Evolutionary conservation across 2,797 vertebrate species (phyloP).

Genomic region (Falco rusticolus): DNA sequence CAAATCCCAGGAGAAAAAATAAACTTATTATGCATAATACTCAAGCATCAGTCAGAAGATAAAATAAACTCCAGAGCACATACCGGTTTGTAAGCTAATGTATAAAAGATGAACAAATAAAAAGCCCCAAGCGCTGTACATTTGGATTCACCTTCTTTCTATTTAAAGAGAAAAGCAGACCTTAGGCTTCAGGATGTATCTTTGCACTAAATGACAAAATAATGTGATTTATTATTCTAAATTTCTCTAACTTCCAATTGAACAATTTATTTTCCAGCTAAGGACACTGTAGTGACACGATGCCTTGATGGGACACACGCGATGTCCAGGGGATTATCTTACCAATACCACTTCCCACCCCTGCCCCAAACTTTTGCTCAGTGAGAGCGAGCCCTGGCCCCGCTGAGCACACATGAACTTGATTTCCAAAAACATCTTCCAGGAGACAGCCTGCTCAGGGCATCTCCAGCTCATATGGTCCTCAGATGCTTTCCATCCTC

Average conservation of each 20-base stretch:
- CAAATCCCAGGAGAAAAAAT: conserved; percentile 8
- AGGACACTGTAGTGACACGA: not conserved
- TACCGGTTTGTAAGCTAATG: conserved; percentile 12
- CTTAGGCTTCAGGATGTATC: not conserved
- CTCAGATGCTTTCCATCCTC: not conserved
- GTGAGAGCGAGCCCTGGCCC: not conserved
- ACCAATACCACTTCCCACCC: not conserved
- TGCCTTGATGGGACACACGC: not conserved
- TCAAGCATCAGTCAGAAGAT: conserved; percentile 17
- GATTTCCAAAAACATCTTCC: not conserved
- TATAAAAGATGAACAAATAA: conserved; percentile 51
- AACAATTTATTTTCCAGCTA: not conserved
- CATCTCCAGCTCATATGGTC: rapidly evolving
- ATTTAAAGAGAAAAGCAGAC: not conserved
- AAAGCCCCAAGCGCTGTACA: not conserved
- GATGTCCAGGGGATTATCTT: not conserved
- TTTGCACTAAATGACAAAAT: not conserved
- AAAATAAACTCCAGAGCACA: conserved; percentile 34
- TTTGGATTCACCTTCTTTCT: not conserved
- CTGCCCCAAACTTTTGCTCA: not conserved
- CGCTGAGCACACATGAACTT: rapidly evolving
- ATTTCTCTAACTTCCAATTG: not conserved
- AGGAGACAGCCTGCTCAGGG: not conserved
- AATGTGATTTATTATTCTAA: not conserved
- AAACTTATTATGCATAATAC: conserved; percentile 1